These are phyloP conservation scores for Petrolisthes manimaculis DNA, from an alignment of 2,888 invertebrate species.

Conservation along the genomic window DNA sequence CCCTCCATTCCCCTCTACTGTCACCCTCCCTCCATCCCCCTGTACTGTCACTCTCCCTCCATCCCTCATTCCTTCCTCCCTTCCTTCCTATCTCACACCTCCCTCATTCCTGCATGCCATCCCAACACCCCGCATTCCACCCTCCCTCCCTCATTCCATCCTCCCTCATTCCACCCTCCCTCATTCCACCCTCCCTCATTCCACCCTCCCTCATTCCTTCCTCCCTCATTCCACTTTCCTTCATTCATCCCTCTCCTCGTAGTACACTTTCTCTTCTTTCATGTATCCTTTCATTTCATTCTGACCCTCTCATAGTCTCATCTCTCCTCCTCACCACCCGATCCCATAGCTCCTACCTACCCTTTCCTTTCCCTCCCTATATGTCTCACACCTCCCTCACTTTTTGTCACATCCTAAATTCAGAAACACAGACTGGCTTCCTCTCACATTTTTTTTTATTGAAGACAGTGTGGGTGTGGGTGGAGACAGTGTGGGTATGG, in stretches of 20 bases:
- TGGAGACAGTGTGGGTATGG: background rate
- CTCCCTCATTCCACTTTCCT: background rate
- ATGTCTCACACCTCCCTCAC: no score
- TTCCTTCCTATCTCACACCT: background rate
- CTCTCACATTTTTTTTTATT: background rate
- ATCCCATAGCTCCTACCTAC: no score
- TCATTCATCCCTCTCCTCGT: background rate
- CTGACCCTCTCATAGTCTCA: no score
- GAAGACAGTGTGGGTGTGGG: background rate
- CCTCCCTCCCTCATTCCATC: background rate
- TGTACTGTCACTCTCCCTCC: no score
- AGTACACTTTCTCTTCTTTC: background rate
- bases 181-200: background rate
- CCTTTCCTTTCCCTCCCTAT: no score
- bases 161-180: background rate
- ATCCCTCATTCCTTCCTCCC: no score
- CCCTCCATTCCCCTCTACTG: no score
- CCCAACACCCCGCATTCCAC: background rate
- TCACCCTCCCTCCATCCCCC: no score
- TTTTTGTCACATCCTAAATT: no score
- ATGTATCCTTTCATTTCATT: background rate
- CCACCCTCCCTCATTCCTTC: constrained; percentile 4
- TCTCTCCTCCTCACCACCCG: no score
- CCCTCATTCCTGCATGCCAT: background rate
- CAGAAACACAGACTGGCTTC: no score